Base-by-base conservation (phyloP, 2,113 vertebrate species). In the Blennius ocellaris region DNA sequence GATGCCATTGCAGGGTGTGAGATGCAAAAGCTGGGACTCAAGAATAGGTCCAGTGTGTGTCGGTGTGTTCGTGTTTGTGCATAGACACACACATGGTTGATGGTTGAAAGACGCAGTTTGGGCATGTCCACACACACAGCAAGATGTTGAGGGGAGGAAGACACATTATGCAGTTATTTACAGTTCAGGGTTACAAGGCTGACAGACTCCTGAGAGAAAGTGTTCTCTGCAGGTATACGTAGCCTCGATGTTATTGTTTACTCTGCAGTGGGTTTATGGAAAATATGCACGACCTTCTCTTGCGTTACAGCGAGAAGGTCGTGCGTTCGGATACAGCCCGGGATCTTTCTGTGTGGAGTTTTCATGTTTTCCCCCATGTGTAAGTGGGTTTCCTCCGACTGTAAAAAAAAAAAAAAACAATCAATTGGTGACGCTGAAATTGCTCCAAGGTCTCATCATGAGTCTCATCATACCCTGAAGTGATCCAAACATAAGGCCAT, bases 1-100 rank as follows among this genome's bases (percentile, higher is more conserved):
- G 80, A 90, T 91, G 80, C 84, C 83, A 44, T 57, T 55, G 55
- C 39, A 6, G 78, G 81, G 88, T 45, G 86, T 84, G 73, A 76
- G 70, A 38, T 12, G 39, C 16, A 60, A 40, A 44, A 43, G 17
- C 51, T 69, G 7, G 52, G 49, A 30, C 47, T 58, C 50, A 30
- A 30, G 48, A 58, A 74, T 17, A 3, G 12, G 40, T 37, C 37
- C 57, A 8, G 43, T 56, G 36, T 51, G 48, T 55, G 7, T 57
- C 39, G 48, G 48, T 64, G 55, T 41, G 55, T 62, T 75, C 50
- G 16, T 11, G 47, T 69, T 53, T 43, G 40, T 56, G 9, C 14
- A 30, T 30, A 30, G 21, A 14, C 56, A 62, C 52, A 63, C 37
- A 50, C 53, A 40, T 9, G 6, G 17, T 36, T 55, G 30, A 39